phyloP scores from a whole-genome alignment of 2,888 invertebrate species.

The Tigriopus californicus region DNA sequence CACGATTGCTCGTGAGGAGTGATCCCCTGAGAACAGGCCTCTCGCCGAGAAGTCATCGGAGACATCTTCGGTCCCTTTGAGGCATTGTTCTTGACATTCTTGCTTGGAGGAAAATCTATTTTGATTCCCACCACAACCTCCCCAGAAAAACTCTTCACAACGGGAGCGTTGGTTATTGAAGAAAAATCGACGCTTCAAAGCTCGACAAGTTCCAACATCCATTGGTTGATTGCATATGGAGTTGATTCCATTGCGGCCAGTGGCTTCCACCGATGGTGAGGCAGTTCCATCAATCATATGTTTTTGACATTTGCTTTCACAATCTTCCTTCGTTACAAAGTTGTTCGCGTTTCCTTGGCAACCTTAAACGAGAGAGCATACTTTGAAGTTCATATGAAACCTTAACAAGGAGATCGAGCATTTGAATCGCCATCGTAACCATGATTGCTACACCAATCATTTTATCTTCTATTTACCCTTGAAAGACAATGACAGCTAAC shows the following conservation, averaged over 20 bases:
- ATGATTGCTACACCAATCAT: too few species aligned
- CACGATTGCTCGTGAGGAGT: too few species aligned
- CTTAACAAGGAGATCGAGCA: too few species aligned
- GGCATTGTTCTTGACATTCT: background rate
- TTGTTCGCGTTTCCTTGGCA: conserved; percentile 8
- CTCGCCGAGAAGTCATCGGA: background rate
- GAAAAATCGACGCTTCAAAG: background rate
- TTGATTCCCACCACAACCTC: conserved; percentile 13
- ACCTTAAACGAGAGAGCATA: background rate
- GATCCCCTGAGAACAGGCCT: background rate
- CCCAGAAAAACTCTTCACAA: conserved; percentile 11
- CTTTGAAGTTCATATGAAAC: background rate
- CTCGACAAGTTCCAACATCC: conserved; percentile 5
- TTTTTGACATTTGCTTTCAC: background rate
- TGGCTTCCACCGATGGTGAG: background rate
- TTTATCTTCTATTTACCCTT: too few species aligned
- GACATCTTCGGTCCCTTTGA: background rate
- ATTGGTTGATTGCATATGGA: background rate
- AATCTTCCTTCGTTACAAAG: background rate
- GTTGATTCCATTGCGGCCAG: background rate
- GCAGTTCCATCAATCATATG: background rate
- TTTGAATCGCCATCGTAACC: too few species aligned
- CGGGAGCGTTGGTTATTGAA: background rate
- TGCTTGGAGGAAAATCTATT: conserved; percentile 7
- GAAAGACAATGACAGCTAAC: too few species aligned